phyloP scores from a whole-genome alignment of 2,113 vertebrate species.

The Electrona antarctica region DNA sequence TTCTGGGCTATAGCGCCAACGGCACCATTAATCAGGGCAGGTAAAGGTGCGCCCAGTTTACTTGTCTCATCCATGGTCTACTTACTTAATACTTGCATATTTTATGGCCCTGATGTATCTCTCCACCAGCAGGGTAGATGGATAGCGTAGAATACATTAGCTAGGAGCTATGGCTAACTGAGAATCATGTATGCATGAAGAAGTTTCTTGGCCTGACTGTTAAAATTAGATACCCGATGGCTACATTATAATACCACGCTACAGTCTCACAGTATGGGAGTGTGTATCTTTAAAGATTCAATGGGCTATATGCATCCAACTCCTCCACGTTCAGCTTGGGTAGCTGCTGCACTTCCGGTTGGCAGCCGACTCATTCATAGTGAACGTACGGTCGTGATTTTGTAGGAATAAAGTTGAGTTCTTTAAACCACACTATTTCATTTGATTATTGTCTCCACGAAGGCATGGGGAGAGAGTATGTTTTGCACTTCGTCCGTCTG shows the following conservation, averaged over 20 bases:
- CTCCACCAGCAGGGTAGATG: conserved; percentile 1
- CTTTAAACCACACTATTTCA: no score
- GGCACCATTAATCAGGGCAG: conserved; percentile 57
- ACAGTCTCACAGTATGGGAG: conserved; percentile 6
- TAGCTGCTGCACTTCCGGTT: no score
- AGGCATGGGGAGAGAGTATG: no score
- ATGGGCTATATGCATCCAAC: no score
- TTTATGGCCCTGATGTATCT: conserved; percentile 21
- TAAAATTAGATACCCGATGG: conserved; percentile 20
- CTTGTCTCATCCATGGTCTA: conserved; percentile 6
- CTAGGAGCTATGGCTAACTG: conserved; percentile 16
- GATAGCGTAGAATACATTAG: conserved; percentile 31
- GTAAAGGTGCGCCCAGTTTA: conserved; percentile 42
- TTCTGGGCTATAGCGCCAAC: conserved; percentile 21
- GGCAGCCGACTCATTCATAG: no score
- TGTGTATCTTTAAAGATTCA: not conserved
- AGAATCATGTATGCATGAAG: conserved; percentile 1
- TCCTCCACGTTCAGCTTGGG: no score
- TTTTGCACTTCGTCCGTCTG: no score
- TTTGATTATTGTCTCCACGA: no score
- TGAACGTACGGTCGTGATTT: no score
- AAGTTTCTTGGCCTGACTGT: conserved; percentile 1
- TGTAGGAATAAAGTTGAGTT: no score
- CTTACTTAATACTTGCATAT: conserved; percentile 2
- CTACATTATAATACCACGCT: conserved; percentile 6